Conservation (phyloP, 2,888 invertebrate genomes). For the Epirrita christyi region DNA sequence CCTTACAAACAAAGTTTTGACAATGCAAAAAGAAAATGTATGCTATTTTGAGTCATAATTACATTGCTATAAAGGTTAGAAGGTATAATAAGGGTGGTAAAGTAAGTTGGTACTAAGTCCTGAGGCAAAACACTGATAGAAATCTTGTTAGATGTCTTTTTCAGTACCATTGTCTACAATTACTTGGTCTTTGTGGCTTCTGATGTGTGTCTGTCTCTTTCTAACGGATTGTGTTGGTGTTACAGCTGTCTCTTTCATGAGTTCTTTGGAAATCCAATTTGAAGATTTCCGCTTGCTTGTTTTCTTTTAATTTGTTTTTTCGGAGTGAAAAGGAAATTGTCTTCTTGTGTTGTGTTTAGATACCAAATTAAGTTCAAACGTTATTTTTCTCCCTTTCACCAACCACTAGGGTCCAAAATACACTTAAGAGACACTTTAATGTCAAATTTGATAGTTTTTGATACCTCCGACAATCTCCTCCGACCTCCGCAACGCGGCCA, state of each 20-base stretch:
- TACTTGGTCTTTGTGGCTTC: slow-evolving; percentile 75
- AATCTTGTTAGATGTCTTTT: slow-evolving; percentile 84
- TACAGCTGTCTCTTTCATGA: slow-evolving; percentile 51
- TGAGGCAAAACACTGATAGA: slow-evolving; percentile 79
- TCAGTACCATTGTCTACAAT: slow-evolving; percentile 83
- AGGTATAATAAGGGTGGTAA: slow-evolving; percentile 7
- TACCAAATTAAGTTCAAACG: background rate
- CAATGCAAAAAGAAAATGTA: background rate
- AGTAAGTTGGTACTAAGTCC: slow-evolving; percentile 54
- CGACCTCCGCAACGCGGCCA: too few species aligned
- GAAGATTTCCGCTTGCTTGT: slow-evolving; percentile 67
- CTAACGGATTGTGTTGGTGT: slow-evolving; percentile 34
- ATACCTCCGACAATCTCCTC: too few species aligned
- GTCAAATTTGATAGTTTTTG: too few species aligned
- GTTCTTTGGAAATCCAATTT: slow-evolving; percentile 72
- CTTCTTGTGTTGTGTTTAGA: slow-evolving; percentile 10
- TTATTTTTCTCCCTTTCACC: background rate
- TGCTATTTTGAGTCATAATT: slow-evolving; percentile 35
- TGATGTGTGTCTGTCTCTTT: slow-evolving; percentile 53
- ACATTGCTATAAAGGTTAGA: slow-evolving; percentile 9
- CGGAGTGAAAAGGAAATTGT: slow-evolving; percentile 37
- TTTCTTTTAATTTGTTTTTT: slow-evolving; percentile 54
- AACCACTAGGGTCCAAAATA: too few species aligned
- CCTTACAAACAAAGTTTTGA: slow-evolving; percentile 51
- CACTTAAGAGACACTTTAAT: too few species aligned